A percentile compares a stretch with the other conserved stretches of the same genome.
Conservation (phyloP, 1,140 invertebrate genomes). For the Diplogasteroides magnus region DNA sequence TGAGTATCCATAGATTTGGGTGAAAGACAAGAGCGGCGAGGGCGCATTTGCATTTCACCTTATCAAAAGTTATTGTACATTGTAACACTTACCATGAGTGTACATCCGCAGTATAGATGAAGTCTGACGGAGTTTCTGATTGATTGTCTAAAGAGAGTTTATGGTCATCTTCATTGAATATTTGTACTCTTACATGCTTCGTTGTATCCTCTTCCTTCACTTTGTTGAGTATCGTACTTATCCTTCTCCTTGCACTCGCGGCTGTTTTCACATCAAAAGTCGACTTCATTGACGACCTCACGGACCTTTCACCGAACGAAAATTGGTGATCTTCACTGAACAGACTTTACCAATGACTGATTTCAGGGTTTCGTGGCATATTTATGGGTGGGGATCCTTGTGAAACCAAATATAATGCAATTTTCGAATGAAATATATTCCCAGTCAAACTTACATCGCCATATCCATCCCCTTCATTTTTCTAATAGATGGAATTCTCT, state of each 20-base stretch:
- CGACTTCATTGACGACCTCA: not conserved
- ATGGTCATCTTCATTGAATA: not conserved
- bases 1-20: too few species aligned
- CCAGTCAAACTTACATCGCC: not conserved
- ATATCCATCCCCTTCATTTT: not conserved
- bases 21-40: too few species aligned
- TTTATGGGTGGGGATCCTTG: too few species aligned
- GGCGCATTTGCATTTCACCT: too few species aligned
- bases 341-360: too few species aligned
- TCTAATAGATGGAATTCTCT: not conserved
- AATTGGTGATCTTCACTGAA: too few species aligned
- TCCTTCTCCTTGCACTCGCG: not conserved
- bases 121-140: not conserved
- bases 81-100: not conserved
- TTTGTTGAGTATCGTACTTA: not conserved
- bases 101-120: not conserved
- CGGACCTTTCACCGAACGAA: too few species aligned
- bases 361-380: too few species aligned
- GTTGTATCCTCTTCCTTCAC: too few species aligned
- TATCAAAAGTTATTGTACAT: too few species aligned
- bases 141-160: not conserved
- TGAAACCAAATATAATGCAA: not conserved
- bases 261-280: not conserved
- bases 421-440: not conserved
- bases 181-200: too few species aligned